Evolutionary conservation across 2,888 invertebrate genomes (phyloP).

Genomic region (Amiota minor): DNA sequence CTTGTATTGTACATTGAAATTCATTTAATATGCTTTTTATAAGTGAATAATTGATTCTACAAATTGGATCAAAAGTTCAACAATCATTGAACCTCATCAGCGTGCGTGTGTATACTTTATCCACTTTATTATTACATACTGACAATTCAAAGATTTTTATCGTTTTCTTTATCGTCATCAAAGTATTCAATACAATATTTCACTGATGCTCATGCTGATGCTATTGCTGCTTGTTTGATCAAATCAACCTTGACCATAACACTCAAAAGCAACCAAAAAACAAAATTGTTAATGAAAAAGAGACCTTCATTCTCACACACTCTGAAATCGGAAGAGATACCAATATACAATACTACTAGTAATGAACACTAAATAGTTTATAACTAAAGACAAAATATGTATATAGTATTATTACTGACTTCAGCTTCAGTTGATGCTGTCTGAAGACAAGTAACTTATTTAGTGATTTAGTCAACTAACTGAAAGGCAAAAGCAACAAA

Average conservation of each 20-base stretch:
- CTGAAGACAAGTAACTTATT: too few species aligned
- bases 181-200: too few species aligned
- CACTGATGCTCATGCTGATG: background rate
- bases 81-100: constrained; percentile 40
- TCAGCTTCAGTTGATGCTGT: background rate
- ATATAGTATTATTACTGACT: background rate
- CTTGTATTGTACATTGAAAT: constrained; percentile 61
- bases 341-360: background rate
- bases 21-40: constrained; percentile 14
- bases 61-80: constrained; percentile 42
- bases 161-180: too few species aligned
- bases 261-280: constrained; percentile 49
- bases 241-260: constrained; percentile 63
- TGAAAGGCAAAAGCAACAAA: background rate
- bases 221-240: constrained; percentile 28
- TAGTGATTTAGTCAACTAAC: background rate
- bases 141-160: too few species aligned
- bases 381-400: too few species aligned
- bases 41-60: too few species aligned
- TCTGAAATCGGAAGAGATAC: background rate
- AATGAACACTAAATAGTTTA: constrained; percentile 18
- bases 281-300: constrained; percentile 31
- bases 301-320: background rate
- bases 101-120: background rate
- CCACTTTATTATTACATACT: too few species aligned